Evolutionary conservation across 2,113 vertebrate species (phyloP).

Genomic region (Aepyceros melampus): DNA sequence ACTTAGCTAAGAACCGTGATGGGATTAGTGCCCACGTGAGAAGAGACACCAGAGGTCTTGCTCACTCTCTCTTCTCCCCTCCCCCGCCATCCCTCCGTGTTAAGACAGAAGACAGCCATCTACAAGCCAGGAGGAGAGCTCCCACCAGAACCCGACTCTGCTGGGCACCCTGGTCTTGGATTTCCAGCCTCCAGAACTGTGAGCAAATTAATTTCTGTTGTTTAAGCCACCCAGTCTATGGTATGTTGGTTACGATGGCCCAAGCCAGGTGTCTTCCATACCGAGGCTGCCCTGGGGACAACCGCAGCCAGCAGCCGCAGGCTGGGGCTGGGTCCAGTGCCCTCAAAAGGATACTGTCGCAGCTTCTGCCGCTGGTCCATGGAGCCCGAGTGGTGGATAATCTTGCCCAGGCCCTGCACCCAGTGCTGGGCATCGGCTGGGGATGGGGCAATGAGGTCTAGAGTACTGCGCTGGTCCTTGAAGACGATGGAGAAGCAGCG

Average conservation of each 20-base stretch:
- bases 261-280: neutral
- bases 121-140: neutral
- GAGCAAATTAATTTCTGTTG: neutral
- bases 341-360: constrained; percentile 93
- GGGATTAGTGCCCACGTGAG: neutral
- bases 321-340: neutral
- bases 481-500: constrained; percentile 96
- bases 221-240: neutral
- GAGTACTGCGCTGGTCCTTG: constrained; percentile 88
- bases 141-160: neutral
- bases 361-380: constrained; percentile 90
- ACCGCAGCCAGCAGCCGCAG: neutral
- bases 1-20: neutral
- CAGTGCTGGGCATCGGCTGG: constrained; percentile 84
- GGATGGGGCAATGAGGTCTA: constrained; percentile 88
- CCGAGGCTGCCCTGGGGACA: neutral
- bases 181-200: neutral
- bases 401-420: constrained; percentile 87
- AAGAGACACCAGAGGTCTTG: neutral
- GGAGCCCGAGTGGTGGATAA: constrained; percentile 84
- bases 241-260: neutral
- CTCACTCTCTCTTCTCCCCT: neutral
- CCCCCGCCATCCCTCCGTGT: too few species aligned
- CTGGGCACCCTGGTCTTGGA: neutral
- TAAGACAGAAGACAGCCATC: neutral